Base-by-base conservation (phyloP, 1,140 invertebrate genomes). In the Drosophila pandora region DNA sequence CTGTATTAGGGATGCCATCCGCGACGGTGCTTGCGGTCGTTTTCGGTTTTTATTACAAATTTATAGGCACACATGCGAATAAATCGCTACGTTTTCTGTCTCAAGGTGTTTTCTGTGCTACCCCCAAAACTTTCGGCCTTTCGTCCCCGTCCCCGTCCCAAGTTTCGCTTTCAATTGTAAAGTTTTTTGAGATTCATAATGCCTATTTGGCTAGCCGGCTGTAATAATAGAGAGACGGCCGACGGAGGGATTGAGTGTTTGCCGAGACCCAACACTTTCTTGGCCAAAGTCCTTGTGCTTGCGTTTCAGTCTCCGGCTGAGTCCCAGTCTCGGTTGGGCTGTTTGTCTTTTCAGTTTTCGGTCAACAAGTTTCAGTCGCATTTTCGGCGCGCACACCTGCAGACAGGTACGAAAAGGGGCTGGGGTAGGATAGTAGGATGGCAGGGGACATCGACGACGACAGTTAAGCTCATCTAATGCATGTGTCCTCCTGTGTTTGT, bases 1-100 rank as follows among this genome's bases (percentile, higher is more conserved):
- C 75, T 87, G 70, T 87, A 88, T 87, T 88, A 88, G 65, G 64
- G 78, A 62, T 77, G 81, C 47, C 63, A 50, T 64, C 60, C 43
- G 37, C 70, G 76, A 48, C 75, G 72, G 75, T 69, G 79, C 62
- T 73, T 79, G 72, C 49, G 84, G 83, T 88, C 84, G 83, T 80
- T 88, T 83, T 64, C 82, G 74, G 73, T 88, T 90, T 90, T 90
- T 90, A 90, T 90, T 88, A 84, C 88, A 75, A 89, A 90, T 90
- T 90, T 90, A 90, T 90, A 90, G 89, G 83, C 88, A 77, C 84
- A 78, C 81, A 89, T 88, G 83, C 74, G 79, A 84, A 90, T 89
- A 90, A 90, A 90, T 90, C 83, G 90, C 75, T 45, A 56, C 52
- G 30, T 28, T 50, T 52, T 28, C 55, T 30, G 52, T 72, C 34